These are phyloP conservation scores for Pseudomyrmex sp. DNA, from an alignment of 1,140 invertebrate species.

Conservation along the genomic window DNA sequence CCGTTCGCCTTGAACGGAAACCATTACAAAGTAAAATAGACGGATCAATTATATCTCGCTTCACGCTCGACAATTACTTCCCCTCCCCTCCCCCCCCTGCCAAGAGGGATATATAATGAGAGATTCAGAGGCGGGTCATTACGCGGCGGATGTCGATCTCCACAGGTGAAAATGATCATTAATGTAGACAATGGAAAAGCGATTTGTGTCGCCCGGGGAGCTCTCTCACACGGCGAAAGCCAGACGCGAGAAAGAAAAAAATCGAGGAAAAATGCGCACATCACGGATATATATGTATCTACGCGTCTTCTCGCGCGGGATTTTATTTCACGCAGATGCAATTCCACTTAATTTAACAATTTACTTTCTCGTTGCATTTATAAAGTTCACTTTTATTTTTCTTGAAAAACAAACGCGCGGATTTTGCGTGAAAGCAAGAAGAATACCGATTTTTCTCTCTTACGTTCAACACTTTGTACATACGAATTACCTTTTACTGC, in stretches of 20 bases:
- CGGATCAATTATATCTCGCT: conserved; percentile 33
- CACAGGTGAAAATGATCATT: conserved; percentile 52
- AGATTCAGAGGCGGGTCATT: conserved; percentile 7
- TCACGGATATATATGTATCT: no score
- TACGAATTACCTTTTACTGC: no score
- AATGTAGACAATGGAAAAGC: conserved; percentile 49
- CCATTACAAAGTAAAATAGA: conserved; percentile 38
- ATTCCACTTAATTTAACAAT: conserved; percentile 29
- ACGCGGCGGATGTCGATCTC: conserved; percentile 33
- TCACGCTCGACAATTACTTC: conserved; percentile 22
- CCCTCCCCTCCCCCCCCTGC: background rate
- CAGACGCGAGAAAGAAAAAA: conserved; percentile 8
- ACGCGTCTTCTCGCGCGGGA: background rate
- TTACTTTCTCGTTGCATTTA: conserved; percentile 26
- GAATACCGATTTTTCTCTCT: no score
- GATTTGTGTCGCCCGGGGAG: conserved; percentile 36
- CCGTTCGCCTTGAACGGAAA: conserved; percentile 19
- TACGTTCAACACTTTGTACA: no score
- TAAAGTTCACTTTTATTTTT: conserved; percentile 37
- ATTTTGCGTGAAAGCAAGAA: no score
- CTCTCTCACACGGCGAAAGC: conserved; percentile 45
- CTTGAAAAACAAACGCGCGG: background rate
- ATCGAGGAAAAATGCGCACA: background rate
- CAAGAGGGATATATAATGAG: conserved; percentile 6
- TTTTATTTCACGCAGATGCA: conserved; percentile 23